Base-by-base conservation (phyloP, 2,888 invertebrate genomes). In the Heliconius erato region DNA sequence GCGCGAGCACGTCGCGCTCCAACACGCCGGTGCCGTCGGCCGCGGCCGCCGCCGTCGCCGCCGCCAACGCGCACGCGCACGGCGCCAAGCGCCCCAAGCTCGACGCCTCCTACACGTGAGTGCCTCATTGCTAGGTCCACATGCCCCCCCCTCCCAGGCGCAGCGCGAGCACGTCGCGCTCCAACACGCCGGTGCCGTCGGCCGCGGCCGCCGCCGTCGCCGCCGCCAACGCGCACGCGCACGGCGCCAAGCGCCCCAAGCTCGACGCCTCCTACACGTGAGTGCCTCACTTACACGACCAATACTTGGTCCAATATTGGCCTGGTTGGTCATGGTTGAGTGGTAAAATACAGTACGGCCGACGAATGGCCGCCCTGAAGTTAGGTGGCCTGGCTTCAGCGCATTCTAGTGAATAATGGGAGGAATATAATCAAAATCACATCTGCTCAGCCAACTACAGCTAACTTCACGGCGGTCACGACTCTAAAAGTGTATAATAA, bases 191-290 rank as follows among this genome's bases (percentile, higher is more conserved):
- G 5, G 83, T 91, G 74, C 91, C 92, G 26, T 85, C 85, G 2
- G 91, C 91, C 4, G 90, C 89, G 68, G 91, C 90, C 32, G 91
- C 91, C 35, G 91, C 91, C 80, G 89, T 89, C 86, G 91, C 91
- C 16, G 90, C 91, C 84, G 85, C 85, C 87, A 86, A 82, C 28
- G 23, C 91, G 74, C 90, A 69, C n/a, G 2, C 92, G 28, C 67
- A 16, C 28, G 28, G 67, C 49, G 26, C 89, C 87, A 95, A 95
- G 89, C 87, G 93, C 5, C 86, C 90, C 85, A 94, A 93, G 76
- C 90, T 95, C 0, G 95, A 95, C 84, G 9, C 95, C 88, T 80
- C 95, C 0, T 93, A 94, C 88, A 89, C 84, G 94, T 94, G 40
- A 90, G 92, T 90, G 82, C 16, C 19, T 12, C 26, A 65, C 12